Percentiles rank a stretch among this genome's conserved stretches.
phyloP scores from a whole-genome alignment of 2,888 invertebrate genomes.

The Scaptomyza cyrtandrae region DNA sequence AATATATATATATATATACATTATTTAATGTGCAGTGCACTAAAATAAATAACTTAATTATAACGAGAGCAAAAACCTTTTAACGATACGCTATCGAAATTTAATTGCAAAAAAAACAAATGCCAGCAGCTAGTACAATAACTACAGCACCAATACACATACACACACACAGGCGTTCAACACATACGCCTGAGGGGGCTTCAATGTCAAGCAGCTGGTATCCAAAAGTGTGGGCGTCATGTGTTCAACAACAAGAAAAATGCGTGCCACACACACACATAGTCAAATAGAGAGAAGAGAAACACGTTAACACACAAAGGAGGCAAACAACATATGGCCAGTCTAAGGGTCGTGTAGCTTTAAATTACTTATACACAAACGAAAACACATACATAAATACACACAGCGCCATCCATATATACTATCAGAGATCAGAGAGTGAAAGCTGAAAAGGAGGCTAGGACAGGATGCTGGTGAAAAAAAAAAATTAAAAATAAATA shows the following conservation, averaged over 20 bases:
- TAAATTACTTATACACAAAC: slow-evolving; percentile 18
- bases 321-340: slow-evolving; percentile 32
- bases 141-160: slow-evolving; percentile 1
- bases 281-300: background rate
- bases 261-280: slow-evolving; percentile 12
- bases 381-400: background rate
- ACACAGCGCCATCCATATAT: background rate
- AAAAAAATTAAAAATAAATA: slow-evolving; percentile 73
- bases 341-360: slow-evolving; percentile 16
- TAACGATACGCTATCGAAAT: slow-evolving; percentile 2
- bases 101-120: background rate
- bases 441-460: slow-evolving; percentile 18
- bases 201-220: slow-evolving; percentile 43
- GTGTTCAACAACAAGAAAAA: slow-evolving; percentile 1
- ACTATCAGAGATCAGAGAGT: slow-evolving; percentile 36
- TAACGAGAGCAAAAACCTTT: slow-evolving; percentile 11
- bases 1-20: too few species aligned
- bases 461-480: slow-evolving; percentile 34
- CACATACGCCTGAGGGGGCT: slow-evolving; percentile 5
- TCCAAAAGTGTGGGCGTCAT: slow-evolving; percentile 10
- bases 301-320: background rate
- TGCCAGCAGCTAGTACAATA: slow-evolving; percentile 1
- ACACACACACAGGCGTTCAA: background rate
- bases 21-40: background rate
- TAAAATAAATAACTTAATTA: slow-evolving; percentile 3